These are phyloP conservation scores for Euleptes europaea DNA, from an alignment of 2,113 vertebrate species.

Conservation along the genomic window DNA sequence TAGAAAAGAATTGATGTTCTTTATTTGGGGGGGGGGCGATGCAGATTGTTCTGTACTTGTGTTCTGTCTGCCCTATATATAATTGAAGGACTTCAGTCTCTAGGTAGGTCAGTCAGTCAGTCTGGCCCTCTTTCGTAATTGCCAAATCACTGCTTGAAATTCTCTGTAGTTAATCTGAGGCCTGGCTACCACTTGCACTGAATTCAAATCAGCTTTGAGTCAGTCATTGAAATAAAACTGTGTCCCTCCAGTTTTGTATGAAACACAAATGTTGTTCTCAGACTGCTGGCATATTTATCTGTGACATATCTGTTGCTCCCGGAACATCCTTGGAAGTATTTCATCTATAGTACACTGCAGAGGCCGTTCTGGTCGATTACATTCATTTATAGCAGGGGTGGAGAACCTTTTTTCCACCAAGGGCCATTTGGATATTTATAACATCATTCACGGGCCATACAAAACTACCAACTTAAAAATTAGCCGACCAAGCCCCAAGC, in stretches of 20 bases:
- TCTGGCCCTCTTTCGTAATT: not conserved
- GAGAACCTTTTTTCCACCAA: too few relatives aligned
- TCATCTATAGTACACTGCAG: constrained; percentile 9
- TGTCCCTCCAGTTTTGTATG: not conserved
- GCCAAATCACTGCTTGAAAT: not conserved
- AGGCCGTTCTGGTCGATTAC: not conserved
- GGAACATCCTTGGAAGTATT: not conserved
- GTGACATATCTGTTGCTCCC: not conserved
- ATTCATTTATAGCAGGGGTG: not conserved
- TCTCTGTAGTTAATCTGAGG: not conserved
- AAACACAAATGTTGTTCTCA: not conserved
- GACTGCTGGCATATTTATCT: not conserved
- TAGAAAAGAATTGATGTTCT: not conserved
- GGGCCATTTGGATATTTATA: too few relatives aligned
- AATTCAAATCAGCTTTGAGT: not conserved
- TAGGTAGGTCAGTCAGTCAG: not conserved
- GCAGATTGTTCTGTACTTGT: not conserved
- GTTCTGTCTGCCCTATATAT: not conserved
- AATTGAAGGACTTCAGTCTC: not conserved
- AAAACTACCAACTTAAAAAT: too few relatives aligned
- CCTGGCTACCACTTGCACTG: not conserved
- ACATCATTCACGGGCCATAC: too few relatives aligned
- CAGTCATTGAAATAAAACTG: not conserved
- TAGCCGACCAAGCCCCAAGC: too few relatives aligned
- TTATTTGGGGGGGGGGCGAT: not conserved